Base-by-base conservation (phyloP, 1,140 invertebrate species). In the Diorhabda carinulata region DNA sequence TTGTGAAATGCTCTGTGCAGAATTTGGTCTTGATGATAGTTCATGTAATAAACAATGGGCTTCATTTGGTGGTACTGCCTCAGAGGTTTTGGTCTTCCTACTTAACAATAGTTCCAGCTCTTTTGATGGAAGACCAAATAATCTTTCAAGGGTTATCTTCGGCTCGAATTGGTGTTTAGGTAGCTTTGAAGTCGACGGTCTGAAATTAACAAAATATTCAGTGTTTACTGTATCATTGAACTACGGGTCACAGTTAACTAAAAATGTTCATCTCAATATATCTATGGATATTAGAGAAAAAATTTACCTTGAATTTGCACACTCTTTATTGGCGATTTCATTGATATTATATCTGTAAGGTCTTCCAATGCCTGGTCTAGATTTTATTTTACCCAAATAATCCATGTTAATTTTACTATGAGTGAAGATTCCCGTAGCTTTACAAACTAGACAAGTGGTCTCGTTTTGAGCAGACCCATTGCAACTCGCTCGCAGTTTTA, bases 361-460 rank as follows among this genome's bases (percentile, higher is more conserved):
- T 59, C 77, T 57, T 5, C 76, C 76, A 6, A 79, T 78, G 6
- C 77, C 76, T 6, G 76, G 76, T 60, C 75, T 78, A 4, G 68
- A 65, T 69, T 74, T 77, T 6, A 67, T 67, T 60, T 67, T 67
- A 43, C 60, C 60, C 58, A 67, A 42, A 44, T 60, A 67, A 60
- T 67, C 65, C 44, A 42, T 60, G 8, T 67, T 67, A 3, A 67
- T 60, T 67, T 60, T 67, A 10, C 57, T 67, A 60, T 67, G 57
- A 40, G 65, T 60, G 43, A 67, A 67, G 10, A 60, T 57, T 45
- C 65, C 65, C 6, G 65, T 43, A 60, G 47, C 44, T 44, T 67
- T 67, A 45, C 65, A 67, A 60, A 67, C 57, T 25, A 60, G 43
- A 60, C 65, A 67, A 9, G 65, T 67, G 8, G 65, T 44, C 57